These are phyloP conservation scores for Tuberolachnus salignus DNA, from an alignment of 2,888 invertebrate genomes.

Conservation along the genomic window DNA sequence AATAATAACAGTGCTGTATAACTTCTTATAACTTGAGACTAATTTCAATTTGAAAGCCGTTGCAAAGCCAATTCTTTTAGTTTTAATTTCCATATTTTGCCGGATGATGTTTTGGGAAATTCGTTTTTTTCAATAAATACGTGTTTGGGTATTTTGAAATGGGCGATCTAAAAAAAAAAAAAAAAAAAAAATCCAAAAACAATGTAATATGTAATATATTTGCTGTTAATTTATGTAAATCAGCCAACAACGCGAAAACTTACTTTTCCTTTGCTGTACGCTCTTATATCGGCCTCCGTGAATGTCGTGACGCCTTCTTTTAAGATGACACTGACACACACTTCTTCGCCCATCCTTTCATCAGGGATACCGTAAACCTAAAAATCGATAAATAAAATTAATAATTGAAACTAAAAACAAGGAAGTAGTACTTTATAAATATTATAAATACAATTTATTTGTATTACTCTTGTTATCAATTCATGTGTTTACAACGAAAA, in stretches of 20 bases:
- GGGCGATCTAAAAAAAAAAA: conserved; percentile 66
- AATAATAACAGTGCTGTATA: too few relatives aligned
- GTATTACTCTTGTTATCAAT: too few relatives aligned
- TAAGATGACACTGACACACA: conserved; percentile 72
- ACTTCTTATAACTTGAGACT: too few relatives aligned
- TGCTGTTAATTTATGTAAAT: background rate
- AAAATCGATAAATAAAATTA: conserved; percentile 55
- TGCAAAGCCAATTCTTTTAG: conserved; percentile 61
- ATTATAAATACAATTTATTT: too few relatives aligned
- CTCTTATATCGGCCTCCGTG: conserved; percentile 68
- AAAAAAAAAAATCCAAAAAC: too few relatives aligned
- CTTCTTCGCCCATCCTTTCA: conserved; percentile 77
- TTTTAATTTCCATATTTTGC: conserved; percentile 80
- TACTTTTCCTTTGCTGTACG: conserved; percentile 70
- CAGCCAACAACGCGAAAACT: background rate
- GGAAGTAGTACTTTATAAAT: too few relatives aligned
- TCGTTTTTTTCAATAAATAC: conserved; percentile 71
- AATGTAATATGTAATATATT: too few relatives aligned
- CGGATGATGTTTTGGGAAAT: conserved; percentile 82
- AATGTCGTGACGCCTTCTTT: conserved; percentile 66
- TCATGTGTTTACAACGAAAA: too few relatives aligned
- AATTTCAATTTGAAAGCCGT: too few relatives aligned
- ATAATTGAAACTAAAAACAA: too few relatives aligned
- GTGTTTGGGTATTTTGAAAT: conserved; percentile 80
- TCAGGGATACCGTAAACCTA: conserved; percentile 77